Base-by-base conservation (phyloP, 2,888 invertebrate species). In the Melipona bicolor region DNA sequence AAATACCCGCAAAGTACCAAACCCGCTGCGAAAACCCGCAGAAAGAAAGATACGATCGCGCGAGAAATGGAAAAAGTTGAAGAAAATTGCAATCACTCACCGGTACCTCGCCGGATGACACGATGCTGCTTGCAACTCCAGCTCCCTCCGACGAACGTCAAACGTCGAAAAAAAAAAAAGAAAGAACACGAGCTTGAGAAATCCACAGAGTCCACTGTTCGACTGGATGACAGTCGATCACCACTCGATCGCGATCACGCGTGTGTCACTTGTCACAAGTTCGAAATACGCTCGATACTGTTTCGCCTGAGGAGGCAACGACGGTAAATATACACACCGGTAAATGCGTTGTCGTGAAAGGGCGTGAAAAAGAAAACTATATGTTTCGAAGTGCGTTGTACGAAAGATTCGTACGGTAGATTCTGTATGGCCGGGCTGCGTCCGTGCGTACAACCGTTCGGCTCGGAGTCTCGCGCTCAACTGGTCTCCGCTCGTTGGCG, bases 381-480 rank as follows among this genome's bases (percentile, higher is more conserved):
- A 32, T n/a, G 49, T 59, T 36, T 32, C 69, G 69, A 52, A 62
- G 6, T 27, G 56, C 59, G 54, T 70, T 52, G 59, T 62, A 70
- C 82, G 67, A 56, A 65, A 62, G 43, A 43, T 43, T 73, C 67
- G 86, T 69, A 76, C 62, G 56, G 79, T 77, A 76, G 83, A 68
- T 62, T 68, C 54, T 54, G 54, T 49, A 50, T 49, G 27, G 36
- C 56, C 83, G 83, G 83, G 87, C 79, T 87, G 83, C 85, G 78
- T 73, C 83, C 79, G 81, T 86, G 80, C 90, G 85, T 87, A 88
- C 87, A 86, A 93, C 93, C 93, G 92, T 90, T 86, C 93, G 83
- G 89, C 88, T 93, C 93, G 93, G 91, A 89, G 91, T 91, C 93
- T 94, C 94, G 94, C 94, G 94, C 93, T 94, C 93, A 93, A 94